These are phyloP conservation scores for Uloborus plumipes DNA, from an alignment of 2,888 invertebrate genomes.

Conservation along the genomic window DNA sequence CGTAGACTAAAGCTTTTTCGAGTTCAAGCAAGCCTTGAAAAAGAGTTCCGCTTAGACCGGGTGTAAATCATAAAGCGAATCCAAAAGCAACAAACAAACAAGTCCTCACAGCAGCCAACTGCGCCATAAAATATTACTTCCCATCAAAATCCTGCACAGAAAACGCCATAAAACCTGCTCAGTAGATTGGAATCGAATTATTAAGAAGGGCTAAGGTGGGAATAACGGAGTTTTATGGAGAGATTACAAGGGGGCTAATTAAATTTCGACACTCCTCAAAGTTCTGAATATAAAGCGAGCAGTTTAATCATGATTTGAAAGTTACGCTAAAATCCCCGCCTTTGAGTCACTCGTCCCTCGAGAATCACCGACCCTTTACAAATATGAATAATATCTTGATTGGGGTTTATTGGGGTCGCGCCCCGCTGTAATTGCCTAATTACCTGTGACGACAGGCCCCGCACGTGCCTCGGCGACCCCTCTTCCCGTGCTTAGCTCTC, in stretches of 20 bases:
- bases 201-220: neutral
- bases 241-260: constrained; percentile 39
- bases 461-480: constrained; percentile 41
- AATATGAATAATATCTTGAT: constrained; percentile 66
- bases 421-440: constrained; percentile 64
- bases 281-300: constrained; percentile 55
- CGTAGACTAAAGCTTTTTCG: no score
- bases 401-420: constrained; percentile 64
- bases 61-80: no score
- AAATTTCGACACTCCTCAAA: constrained; percentile 54
- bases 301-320: constrained; percentile 50
- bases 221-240: constrained; percentile 4
- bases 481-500: constrained; percentile 10
- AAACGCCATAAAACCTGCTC: neutral
- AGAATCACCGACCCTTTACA: constrained; percentile 30
- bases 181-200: neutral
- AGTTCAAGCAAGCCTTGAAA: no score
- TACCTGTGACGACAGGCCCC: constrained; percentile 59
- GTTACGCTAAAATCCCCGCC: constrained; percentile 16
- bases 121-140: no score
- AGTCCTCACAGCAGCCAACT: no score
- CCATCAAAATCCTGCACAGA: no score
- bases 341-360: constrained; percentile 49
- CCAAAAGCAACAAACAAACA: no score
- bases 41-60: no score